Base-by-base conservation (phyloP, 30 jellyfish, hydroid and myxozoan genomes). In the Pelagia noctiluca region DNA sequence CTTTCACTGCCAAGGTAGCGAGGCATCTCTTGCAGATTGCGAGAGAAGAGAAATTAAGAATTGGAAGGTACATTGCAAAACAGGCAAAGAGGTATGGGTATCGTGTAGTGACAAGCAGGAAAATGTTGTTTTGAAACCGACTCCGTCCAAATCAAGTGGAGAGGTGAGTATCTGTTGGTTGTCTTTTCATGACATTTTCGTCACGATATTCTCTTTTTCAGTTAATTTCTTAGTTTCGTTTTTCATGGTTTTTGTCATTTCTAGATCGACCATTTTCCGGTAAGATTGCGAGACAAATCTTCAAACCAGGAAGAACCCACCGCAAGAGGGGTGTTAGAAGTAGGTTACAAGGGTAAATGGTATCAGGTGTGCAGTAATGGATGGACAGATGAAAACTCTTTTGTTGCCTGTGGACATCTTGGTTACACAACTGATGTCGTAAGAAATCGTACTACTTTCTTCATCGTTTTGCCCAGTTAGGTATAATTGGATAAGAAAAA, bases 321-420 rank as follows among this genome's bases (percentile, higher is more conserved):
- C 18, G 18, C 83, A 25, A 35, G 22, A 50, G 95, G 95, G 26
- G 78, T 57, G 19, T 63, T 85, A 30, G 95, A 85, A 63, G 23
- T 85, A 11, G 65, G 48, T n/a, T 53, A 31, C 23, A n/a, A 62
- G 3, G 53, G 63, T 24, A 35, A 73, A 50, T 85, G 95, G 95
- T 63, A 46, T 0, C 84, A 85, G 2, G 95, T 85, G 12, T 85
- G 95, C 33, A 80, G 88, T 34, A 88, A 85, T 47, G 88, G 88
- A 3, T 85, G 95, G 95, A 85, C 95, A 12, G 84, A 85, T 16
- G 84, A 68, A 8, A 74, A 85, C 50, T 72, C 95, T 24, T 63
- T 42, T 69, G 95, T 85, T 36, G 89, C 95, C 34, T 85, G 95
- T 32, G 84, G 95, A 30, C 88, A 85, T 0, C 88, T 85, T 64